Evolutionary conservation across 1,140 invertebrate genomes (phyloP).

Genomic region (Neodiprion pinetum): DNA sequence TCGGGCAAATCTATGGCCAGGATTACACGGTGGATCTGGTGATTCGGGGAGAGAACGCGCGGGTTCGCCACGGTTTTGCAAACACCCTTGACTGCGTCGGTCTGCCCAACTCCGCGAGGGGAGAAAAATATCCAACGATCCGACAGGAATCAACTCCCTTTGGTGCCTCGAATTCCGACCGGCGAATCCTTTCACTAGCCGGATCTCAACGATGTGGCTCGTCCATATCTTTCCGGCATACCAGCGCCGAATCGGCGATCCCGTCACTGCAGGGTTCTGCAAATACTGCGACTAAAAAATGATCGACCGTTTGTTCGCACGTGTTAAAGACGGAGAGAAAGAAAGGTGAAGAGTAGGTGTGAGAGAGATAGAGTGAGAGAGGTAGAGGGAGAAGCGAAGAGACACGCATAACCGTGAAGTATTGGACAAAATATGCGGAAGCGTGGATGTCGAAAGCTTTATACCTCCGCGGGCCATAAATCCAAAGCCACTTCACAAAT

Average conservation of each 20-base stretch:
- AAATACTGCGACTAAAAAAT: not conserved
- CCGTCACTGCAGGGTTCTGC: not conserved
- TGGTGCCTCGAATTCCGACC: not conserved
- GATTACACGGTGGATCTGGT: not conserved
- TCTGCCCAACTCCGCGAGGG: too few species aligned
- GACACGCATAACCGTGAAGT: not conserved
- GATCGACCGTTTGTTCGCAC: not conserved
- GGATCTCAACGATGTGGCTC: not conserved
- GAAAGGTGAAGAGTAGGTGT: not conserved
- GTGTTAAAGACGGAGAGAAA: not conserved
- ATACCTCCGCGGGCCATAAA: not conserved
- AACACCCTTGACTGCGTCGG: not conserved
- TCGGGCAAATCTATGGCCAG: not conserved
- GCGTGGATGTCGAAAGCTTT: not conserved
- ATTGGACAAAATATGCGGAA: not conserved
- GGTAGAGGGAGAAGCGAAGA: not conserved
- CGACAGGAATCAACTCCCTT: not conserved
- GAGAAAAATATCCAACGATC: slow-evolving; percentile 1
- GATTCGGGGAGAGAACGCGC: not conserved
- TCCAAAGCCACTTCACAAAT: slow-evolving; percentile 2
- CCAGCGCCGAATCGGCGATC: not conserved
- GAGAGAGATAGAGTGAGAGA: not conserved
- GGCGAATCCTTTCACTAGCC: not conserved
- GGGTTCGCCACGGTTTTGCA: not conserved
- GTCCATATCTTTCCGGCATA: not conserved